Base-by-base conservation (phyloP, 2,888 invertebrate species). In the Platerodrilus igneus region DNA sequence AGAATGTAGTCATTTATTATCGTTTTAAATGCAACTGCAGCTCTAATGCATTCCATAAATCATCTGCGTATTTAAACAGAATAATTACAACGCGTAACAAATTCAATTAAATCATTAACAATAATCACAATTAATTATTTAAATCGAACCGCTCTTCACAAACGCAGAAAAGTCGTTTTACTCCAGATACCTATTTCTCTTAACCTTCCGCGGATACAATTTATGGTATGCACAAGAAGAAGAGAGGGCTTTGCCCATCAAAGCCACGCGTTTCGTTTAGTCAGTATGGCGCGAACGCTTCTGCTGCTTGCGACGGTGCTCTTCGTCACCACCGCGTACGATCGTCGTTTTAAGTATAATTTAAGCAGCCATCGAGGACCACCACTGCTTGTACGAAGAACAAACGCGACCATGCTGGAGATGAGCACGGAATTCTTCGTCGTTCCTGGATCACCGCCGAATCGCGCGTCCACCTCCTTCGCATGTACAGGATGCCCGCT, bases 391-490 rank as follows among this genome's bases (percentile, higher is more conserved):
- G 6, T 13, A 3, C 6, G 2, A 6, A 25, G 25, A 14, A 25
- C 25, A 11, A 11, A 14, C 14, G 2, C n/a, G n/a, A n/a, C n/a
- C n/a, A n/a, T n/a, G n/a, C 69, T 83, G 28, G 86, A 87, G 68
- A 81, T 89, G 78, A 87, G 85, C 67, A 89, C 88, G 3, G 88
- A 89, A 67, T 87, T 81, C 69, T 89, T 88, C 67, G 73, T 86
- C 52, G 75, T 88, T 55, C 87, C 87, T 19, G 73, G 76, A 54
- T 72, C 71, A 45, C 64, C 70, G 27, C 66, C 71, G 40, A 64
- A 62, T 4, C 54, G 62, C 28, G 52, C 55, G 37, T 57, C 55
- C 53, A 53, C 55, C 9, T 8, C 57, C 52, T 44, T 62, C 57
- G 28, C 65, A 64, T 62, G 62, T 42, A 51, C 53, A 5, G 60